Percentiles rank a stretch among this genome's conserved stretches.
Conservation (phyloP, 2,888 invertebrate species). For the Plebejus anna region DNA sequence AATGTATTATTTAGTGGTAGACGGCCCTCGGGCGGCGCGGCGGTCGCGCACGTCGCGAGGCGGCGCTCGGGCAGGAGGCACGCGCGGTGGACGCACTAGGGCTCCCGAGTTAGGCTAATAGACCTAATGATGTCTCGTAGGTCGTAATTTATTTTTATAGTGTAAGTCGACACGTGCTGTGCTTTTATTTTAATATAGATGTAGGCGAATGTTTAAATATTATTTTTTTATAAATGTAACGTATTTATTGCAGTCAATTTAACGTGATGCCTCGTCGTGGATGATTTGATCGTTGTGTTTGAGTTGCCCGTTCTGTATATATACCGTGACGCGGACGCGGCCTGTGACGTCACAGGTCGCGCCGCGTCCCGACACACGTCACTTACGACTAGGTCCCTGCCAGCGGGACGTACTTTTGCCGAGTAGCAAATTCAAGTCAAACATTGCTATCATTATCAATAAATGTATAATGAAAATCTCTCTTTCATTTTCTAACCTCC, state of each 20-base stretch:
- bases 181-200: slow-evolving; percentile 78
- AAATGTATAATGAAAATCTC: slow-evolving; percentile 74
- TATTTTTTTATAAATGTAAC: slow-evolving; percentile 59
- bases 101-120: slow-evolving; percentile 71
- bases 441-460: slow-evolving; percentile 79
- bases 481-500: slow-evolving; percentile 35
- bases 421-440: slow-evolving; percentile 78
- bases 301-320: slow-evolving; percentile 64
- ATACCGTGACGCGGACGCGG: slow-evolving; percentile 39
- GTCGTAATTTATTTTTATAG: slow-evolving; percentile 70
- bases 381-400: slow-evolving; percentile 72
- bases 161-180: slow-evolving; percentile 79
- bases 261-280: not conserved
- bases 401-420: slow-evolving; percentile 79
- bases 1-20: not conserved
- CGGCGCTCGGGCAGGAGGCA: not conserved
- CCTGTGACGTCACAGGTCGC: not conserved
- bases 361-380: slow-evolving; percentile 35
- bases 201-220: slow-evolving; percentile 62
- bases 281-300: slow-evolving; percentile 45
- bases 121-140: slow-evolving; percentile 61
- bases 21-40: not conserved
- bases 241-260: slow-evolving; percentile 72
- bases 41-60: not conserved
- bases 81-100: slow-evolving; percentile 51